These are phyloP conservation scores for Solea senegalensis DNA, from an alignment of 2,113 vertebrate genomes.

Conservation along the genomic window DNA sequence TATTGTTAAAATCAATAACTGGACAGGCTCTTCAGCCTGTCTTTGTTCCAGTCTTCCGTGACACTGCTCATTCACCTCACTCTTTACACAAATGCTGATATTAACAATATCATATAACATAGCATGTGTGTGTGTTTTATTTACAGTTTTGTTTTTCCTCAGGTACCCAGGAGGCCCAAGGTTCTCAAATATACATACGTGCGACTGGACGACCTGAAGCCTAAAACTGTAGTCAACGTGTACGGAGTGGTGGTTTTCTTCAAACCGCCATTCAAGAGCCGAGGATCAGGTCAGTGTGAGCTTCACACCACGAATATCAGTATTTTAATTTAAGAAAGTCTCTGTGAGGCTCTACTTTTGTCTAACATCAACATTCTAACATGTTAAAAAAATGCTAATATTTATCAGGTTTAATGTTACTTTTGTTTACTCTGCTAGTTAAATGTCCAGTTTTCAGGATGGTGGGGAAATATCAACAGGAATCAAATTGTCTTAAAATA, in stretches of 20 bases:
- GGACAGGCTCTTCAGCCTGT: background rate
- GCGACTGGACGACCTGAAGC: constrained; percentile 66
- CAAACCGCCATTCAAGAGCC: constrained; percentile 80
- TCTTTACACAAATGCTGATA: no score
- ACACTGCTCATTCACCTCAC: no score
- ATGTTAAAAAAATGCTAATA: background rate
- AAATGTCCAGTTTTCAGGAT: no score
- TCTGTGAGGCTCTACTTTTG: background rate
- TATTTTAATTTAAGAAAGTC: background rate
- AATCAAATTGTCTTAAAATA: no score
- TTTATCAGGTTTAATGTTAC: background rate
- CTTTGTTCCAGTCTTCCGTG: no score
- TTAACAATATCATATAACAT: background rate
- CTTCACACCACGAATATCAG: background rate
- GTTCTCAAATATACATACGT: constrained; percentile 69
- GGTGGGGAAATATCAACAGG: no score
- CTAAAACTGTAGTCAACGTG: constrained; percentile 70
- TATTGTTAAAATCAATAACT: background rate
- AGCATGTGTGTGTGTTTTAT: background rate
- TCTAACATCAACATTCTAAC: background rate
- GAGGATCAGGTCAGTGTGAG: constrained; percentile 78
- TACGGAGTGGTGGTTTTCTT: constrained; percentile 85
- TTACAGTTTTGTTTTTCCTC: background rate
- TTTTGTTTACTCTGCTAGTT: no score
- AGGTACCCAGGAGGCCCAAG: constrained; percentile 50